Conservation (phyloP, 2,113 vertebrate species). For the Salminus brasiliensis region DNA sequence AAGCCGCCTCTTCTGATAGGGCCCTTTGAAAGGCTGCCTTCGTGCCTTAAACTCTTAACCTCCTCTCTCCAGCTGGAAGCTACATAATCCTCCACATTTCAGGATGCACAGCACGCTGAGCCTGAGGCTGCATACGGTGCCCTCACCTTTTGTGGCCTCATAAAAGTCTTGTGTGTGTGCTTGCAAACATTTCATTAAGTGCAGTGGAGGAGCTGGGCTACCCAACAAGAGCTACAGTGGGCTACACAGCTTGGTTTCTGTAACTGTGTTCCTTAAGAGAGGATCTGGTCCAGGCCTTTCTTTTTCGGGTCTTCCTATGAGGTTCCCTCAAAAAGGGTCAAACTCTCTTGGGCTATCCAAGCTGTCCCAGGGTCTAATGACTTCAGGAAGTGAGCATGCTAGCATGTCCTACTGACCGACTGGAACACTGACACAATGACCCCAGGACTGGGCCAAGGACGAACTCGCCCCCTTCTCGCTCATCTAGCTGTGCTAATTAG, state of each 20-base stretch:
- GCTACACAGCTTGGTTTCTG: no score
- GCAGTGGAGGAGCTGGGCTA: not conserved
- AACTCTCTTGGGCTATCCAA: no score
- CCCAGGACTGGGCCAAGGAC: slow-evolving; percentile 43
- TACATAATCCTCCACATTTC: not conserved
- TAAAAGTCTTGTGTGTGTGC: not conserved
- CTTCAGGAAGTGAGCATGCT: not conserved
- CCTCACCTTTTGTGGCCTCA: not conserved
- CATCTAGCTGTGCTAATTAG: slow-evolving; percentile 61
- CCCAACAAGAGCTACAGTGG: not conserved
- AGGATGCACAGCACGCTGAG: not conserved
- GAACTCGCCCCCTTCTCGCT: slow-evolving; percentile 26
- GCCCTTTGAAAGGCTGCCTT: slow-evolving; percentile 8
- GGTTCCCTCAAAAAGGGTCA: no score
- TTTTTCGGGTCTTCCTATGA: no score
- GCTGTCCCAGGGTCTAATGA: no score
- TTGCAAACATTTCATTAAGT: not conserved
- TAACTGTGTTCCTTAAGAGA: no score
- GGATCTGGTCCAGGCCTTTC: no score
- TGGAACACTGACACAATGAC: slow-evolving; percentile 49
- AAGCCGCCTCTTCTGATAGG: slow-evolving; percentile 19
- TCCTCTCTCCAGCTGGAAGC: slow-evolving; percentile 12
- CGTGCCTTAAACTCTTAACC: slow-evolving; percentile 1
- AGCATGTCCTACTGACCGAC: slow-evolving; percentile 51
- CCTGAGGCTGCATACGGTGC: not conserved